Evolutionary conservation across 23 tunicate species (phyloP).

Genomic region (Trididemnum clinides): DNA sequence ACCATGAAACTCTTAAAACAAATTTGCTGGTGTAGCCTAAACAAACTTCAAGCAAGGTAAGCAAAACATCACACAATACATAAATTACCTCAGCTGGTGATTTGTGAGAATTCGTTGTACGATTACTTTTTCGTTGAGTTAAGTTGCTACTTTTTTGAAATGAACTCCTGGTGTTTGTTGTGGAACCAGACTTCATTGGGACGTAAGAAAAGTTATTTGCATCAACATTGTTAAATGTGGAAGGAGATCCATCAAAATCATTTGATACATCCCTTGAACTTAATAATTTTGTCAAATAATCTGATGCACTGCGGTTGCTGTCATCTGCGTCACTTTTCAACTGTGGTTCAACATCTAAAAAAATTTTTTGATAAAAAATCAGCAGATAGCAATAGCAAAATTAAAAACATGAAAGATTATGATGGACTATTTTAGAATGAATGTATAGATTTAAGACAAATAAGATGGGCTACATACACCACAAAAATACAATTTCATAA

Average conservation of each 20-base stretch:
- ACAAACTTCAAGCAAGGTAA: no score
- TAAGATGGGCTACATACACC: no score
- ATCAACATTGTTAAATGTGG: slow-evolving; percentile 26
- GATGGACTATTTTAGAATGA: no score
- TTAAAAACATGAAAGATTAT: no score
- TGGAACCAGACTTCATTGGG: slow-evolving; percentile 23
- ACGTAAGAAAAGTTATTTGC: slow-evolving; percentile 34
- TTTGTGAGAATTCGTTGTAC: slow-evolving; percentile 4
- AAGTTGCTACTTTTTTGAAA: background rate
- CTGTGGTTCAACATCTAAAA: background rate
- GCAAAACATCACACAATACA: no score
- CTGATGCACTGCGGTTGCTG: slow-evolving; percentile 53
- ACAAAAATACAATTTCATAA: no score
- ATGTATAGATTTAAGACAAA: no score
- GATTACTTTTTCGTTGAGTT: slow-evolving; percentile 28
- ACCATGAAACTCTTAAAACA: no score
- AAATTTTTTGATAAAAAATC: no score
- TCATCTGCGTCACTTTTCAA: slow-evolving; percentile 44
- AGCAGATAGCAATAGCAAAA: no score
- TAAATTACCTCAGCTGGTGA: slow-evolving; percentile 64
- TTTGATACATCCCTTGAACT: slow-evolving; percentile 42
- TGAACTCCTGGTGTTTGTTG: background rate
- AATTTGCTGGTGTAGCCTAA: no score
- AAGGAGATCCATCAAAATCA: slow-evolving; percentile 53
- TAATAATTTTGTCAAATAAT: slow-evolving; percentile 39